These are phyloP conservation scores for Wasmannia auropunctata DNA, from an alignment of 1,140 invertebrate species.

Conservation along the genomic window DNA sequence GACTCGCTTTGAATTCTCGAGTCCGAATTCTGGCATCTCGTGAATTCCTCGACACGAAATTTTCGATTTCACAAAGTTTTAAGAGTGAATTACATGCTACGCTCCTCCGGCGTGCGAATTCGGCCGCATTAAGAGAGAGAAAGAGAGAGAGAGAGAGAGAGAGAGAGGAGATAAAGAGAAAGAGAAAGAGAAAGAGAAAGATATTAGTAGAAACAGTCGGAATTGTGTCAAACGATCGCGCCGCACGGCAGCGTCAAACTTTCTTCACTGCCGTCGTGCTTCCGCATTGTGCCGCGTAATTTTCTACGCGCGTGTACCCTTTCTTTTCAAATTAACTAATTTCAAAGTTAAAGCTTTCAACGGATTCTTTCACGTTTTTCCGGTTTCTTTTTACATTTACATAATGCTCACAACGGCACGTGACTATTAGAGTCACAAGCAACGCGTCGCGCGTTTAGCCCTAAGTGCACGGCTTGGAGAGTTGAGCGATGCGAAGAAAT, in stretches of 20 bases:
- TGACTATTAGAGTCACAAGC: constrained; percentile 21
- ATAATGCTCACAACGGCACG: constrained; percentile 49
- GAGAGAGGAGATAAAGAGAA: neutral
- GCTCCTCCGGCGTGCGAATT: neutral
- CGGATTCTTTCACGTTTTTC: constrained; percentile 63
- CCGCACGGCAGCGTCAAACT: neutral
- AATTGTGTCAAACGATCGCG: neutral
- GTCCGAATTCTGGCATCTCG: neutral
- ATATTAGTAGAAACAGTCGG: neutral
- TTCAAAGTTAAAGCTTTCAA: constrained; percentile 81
- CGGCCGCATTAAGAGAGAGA: neutral
- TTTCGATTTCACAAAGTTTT: neutral
- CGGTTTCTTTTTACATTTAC: constrained; percentile 63
- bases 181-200: neutral
- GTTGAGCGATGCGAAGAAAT: neutral
- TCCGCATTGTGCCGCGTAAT: neutral
- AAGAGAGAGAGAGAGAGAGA: neutral
- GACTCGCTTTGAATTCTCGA: neutral
- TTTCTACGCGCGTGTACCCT: neutral
- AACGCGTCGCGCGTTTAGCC: neutral
- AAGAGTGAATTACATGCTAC: neutral
- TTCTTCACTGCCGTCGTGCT: neutral
- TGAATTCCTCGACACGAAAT: neutral
- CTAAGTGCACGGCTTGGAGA: neutral
- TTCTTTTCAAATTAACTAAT: constrained; percentile 80